Evolutionary conservation across 2,797 vertebrate genomes (phyloP), one percentile per base, ranked within the genome.

Genomic region (Babyrousa celebensis): DNA sequence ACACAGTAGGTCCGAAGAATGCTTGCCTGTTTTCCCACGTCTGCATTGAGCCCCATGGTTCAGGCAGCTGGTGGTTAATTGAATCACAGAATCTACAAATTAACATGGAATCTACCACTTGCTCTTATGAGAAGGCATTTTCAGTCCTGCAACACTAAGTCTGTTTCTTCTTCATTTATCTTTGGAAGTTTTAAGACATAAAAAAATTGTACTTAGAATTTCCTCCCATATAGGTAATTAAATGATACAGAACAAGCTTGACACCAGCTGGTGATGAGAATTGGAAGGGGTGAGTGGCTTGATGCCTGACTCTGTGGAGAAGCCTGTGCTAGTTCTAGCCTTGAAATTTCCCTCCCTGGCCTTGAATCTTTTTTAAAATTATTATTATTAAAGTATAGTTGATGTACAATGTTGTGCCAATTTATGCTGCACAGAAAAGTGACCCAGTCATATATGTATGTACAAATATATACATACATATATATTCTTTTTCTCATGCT

Each of bases 41-140:
- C 1, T 60, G 10, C 6, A 14, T 2, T 5, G 23, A 85, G 21
- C 1, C 29, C 67, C 29, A 16, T 3, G 29, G 23, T 40, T 90
- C 14, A 58, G 58, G 3, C 15, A 63, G 36, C 25, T 40, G 0
- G 21, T 23, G 12, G 3, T 71, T n/a, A 7, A 36, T 6, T 60
- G 60, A 29, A 29, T 14, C 5, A 3, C 2, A 5, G 4, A 4
- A 10, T 80, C 14, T 75, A 25, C 0, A 3, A 54, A 43, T 10
- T 12, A 29, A 54, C 1, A 0, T 12, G 1, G 3, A 32, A 8
- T 43, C 17, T 1, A 88, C 20, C 9, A 11, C 3, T 2, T 27
- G 43, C 21, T 68, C 18, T 65, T 74, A n/a, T 0, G 15, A 87
- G 62, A 75, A 74, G 18, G 1, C 11, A 6, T 32, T 71, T 72